These are phyloP conservation scores for Marcusenius ussheri DNA, from an alignment of 2,113 vertebrate genomes.

Conservation along the genomic window DNA sequence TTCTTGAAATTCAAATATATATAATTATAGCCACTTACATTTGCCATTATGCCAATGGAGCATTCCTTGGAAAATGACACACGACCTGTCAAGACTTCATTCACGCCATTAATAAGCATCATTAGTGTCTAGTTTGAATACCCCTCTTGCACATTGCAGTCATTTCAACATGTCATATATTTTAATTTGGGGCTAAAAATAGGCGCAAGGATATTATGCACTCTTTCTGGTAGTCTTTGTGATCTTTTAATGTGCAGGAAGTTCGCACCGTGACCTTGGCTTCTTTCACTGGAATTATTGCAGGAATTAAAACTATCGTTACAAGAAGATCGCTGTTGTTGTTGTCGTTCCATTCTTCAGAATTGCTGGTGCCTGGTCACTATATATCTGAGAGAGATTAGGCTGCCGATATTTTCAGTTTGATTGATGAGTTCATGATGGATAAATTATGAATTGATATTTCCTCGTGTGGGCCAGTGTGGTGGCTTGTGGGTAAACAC, in stretches of 20 bases:
- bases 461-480: background rate
- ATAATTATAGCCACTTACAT: slow-evolving; percentile 80
- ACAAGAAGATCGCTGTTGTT: slow-evolving; percentile 36
- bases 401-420: background rate
- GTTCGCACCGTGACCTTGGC: slow-evolving; percentile 69
- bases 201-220: slow-evolving; percentile 76
- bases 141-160: slow-evolving; percentile 74
- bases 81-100: slow-evolving; percentile 81
- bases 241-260: slow-evolving; percentile 70
- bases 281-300: slow-evolving; percentile 63
- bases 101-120: slow-evolving; percentile 79
- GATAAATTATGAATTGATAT: background rate
- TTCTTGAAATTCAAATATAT: no score
- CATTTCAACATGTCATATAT: slow-evolving; percentile 81
- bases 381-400: background rate
- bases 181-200: slow-evolving; percentile 81
- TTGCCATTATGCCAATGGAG: slow-evolving; percentile 77
- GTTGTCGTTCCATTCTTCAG: background rate
- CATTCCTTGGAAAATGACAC: slow-evolving; percentile 75
- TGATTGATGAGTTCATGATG: background rate
- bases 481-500: background rate
- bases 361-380: background rate
- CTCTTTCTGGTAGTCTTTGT: slow-evolving; percentile 68
- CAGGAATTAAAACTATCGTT: slow-evolving; percentile 40
- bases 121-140: slow-evolving; percentile 80